Base-by-base conservation (phyloP, 1,140 invertebrate species). In the Achroia grisella region DNA sequence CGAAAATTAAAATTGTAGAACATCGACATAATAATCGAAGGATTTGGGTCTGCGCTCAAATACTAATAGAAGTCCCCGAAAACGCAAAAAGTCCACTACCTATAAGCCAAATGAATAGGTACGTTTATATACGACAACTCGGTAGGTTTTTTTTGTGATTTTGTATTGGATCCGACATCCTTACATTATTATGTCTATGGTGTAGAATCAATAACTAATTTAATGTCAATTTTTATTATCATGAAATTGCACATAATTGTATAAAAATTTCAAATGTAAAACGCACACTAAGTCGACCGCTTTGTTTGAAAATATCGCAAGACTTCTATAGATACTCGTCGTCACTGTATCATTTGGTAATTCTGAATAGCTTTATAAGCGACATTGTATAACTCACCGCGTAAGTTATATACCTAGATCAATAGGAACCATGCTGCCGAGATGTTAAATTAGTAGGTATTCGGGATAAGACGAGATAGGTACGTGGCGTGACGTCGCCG, bases 331-430 rank as follows among this genome's bases (percentile, higher is more conserved):
- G 31, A 28, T 29, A 13, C 29, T 55, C 27, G 14, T 29, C 33
- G 39, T 56, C 44, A 40, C 51, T 36, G 33, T 62, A 56, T 47
- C 45, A 55, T 55, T 67, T 48, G 36, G 36, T 27, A 51, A 48
- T 60, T 55, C 48, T 27, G 56, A 45, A 57, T 71, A 71, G 65
- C 58, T 63, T 62, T 47, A 49, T 56, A 44, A 78, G 65, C 62
- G 56, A 62, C 45, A 61, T 55, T 70, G 58, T 71, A 70, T 72
- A 66, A 62, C 62, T 74, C 70, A 76, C 71, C 64, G 64, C 72
- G 68, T 76, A 67, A 66, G 56, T 67, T 70, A 61, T 70, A 74
- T n/a, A n/a, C n/a, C n/a, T 23, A 23, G 56, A 56, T 71, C 63
- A 62, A 57, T 68, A 71, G 62, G 49, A 52, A 59, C 58, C 59